Percentiles rank a stretch among this genome's conserved stretches.
Conservation (phyloP, 1,140 invertebrate genomes). For the Drosophila tropicalis region DNA sequence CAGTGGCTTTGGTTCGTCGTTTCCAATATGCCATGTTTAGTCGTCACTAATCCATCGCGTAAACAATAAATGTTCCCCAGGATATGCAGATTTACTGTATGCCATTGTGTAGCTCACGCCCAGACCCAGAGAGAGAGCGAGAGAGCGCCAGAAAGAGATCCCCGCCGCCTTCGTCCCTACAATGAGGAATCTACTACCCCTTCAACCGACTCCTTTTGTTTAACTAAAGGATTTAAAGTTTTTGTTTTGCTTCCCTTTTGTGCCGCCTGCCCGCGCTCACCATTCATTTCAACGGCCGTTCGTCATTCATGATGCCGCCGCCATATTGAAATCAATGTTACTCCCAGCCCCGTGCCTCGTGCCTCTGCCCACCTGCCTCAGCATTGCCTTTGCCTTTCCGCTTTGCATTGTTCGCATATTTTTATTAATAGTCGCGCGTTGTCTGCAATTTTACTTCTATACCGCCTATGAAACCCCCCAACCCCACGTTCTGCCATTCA, state of each 20-base stretch:
- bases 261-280: not conserved
- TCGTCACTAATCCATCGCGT: slow-evolving; percentile 69
- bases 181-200: slow-evolving; percentile 22
- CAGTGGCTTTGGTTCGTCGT: slow-evolving; percentile 29
- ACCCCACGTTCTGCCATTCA: slow-evolving; percentile 8
- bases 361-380: not conserved
- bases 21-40: slow-evolving; percentile 69
- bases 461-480: slow-evolving; percentile 13
- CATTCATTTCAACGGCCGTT: slow-evolving; percentile 62
- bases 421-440: slow-evolving; percentile 75
- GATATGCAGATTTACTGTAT: slow-evolving; percentile 50
- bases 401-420: slow-evolving; percentile 72
- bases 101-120: slow-evolving; percentile 49
- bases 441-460: slow-evolving; percentile 63
- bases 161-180: not conserved
- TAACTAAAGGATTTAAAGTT: slow-evolving; percentile 76
- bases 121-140: not conserved
- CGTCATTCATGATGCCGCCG: slow-evolving; percentile 64
- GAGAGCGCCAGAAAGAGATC: no score
- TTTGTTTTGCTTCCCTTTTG: slow-evolving; percentile 62
- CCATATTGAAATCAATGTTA: slow-evolving; percentile 72
- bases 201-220: slow-evolving; percentile 57
- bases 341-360: slow-evolving; percentile 25
- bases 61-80: slow-evolving; percentile 67
- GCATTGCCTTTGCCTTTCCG: slow-evolving; percentile 29